Conservation (phyloP, 2,113 vertebrate species). For the Cettia cetti region DNA sequence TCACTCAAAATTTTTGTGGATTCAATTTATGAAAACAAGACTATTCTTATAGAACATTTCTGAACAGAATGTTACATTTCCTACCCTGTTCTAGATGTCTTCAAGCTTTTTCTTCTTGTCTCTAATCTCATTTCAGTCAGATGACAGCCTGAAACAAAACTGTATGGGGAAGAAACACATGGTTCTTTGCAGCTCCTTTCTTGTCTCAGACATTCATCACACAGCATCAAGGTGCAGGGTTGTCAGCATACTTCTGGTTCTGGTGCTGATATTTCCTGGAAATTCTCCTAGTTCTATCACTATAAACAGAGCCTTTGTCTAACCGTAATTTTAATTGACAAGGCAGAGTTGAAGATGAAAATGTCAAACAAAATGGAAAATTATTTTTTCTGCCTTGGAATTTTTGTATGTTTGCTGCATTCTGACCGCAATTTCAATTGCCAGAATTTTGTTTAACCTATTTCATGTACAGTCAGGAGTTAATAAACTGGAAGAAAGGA, state of each 20-base stretch:
- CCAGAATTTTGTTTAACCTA: background rate
- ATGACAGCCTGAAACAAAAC: background rate
- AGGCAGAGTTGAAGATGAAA: background rate
- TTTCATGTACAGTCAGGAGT: background rate
- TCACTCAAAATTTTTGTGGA: background rate
- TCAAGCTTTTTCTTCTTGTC: background rate
- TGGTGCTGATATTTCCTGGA: background rate
- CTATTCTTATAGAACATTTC: background rate
- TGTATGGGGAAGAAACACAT: background rate
- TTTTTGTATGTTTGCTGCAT: background rate
- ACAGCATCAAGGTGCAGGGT: background rate
- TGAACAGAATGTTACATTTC: background rate
- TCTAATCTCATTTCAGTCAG: background rate
- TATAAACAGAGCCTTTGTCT: background rate
- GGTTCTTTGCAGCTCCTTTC: background rate
- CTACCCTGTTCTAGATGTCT: background rate
- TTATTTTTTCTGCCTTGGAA: background rate
- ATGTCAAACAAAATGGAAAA: background rate
- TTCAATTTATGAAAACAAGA: background rate
- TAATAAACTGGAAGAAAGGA: background rate
- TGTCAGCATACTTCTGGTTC: background rate
- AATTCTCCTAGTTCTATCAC: background rate
- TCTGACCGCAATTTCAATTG: background rate
- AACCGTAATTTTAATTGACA: background rate
- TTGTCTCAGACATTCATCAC: background rate